Evolutionary conservation across 2,113 vertebrate species (phyloP), one percentile per base, ranked within the genome.

Genomic region (Xiphophorus maculatus): DNA sequence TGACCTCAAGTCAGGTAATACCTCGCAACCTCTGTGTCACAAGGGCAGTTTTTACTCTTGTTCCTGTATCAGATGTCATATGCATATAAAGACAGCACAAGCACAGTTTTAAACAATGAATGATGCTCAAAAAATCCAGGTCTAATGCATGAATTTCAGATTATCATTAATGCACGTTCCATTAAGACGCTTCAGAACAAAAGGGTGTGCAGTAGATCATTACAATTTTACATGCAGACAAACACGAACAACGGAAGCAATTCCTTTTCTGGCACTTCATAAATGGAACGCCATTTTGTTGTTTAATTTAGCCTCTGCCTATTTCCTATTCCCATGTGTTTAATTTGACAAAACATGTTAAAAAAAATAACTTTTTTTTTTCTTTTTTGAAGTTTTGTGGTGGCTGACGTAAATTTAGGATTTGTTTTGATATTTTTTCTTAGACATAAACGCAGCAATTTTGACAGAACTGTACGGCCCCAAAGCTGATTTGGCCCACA

Each of bases 381-480:
- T 77, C 5, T 81, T 88, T 91, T 82, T 77, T 28, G 83, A 80
- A 19, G 78, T 90, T 80, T 81, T 68, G 51, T 58, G n/a, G 71
- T 82, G 81, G 51, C 82, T 87, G 35, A 83, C 82, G 74, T 81
- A 76, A 89, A 90, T 82, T 81, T 90, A 84, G 84, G 68, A 75
- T 70, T 80, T 89, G 61, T 87, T 69, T 87, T 79, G 81, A 84
- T 73, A 75, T 87, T 90, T 88, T 69, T 80, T 77, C 83, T 80
- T 10, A 76, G 37, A 17, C 88, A 89, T 91, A 88, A 84, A 90
- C 86, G 68, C 87, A 86, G 89, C 75, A 92, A 87, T 71, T 87
- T 63, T 54, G 60, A 82, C 54, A 76, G 71, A 84, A 74, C 73
- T 48, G 58, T 66, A 76, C 66, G 48, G 5, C 70, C 35, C 62